Evolutionary conservation across 1,140 invertebrate species (phyloP), one percentile per base, ranked within the genome.

Genomic region (Scaptomyza pallida): DNA sequence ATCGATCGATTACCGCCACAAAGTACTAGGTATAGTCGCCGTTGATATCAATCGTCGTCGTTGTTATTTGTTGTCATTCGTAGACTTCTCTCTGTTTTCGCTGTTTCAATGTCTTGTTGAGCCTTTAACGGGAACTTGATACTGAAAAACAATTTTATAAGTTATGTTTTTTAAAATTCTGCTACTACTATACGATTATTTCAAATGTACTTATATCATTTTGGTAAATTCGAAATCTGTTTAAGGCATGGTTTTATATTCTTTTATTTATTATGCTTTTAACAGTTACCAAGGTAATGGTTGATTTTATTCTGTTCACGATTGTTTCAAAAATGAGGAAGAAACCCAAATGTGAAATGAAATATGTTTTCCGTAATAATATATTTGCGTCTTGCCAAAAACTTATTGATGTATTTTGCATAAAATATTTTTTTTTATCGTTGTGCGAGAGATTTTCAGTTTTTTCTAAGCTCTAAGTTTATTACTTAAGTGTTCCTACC

Each of bases 11-110:
- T 50, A 57, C 51, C 56, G 54, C 51, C 51, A 41, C 52, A 44
- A 80, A 51, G n/a, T 63, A 80, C 63, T 85, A 88, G 83, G 85
- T 89, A 89, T 72, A 79, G 78, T 79, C 83, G 71, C 52, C 79
- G 85, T 89, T 80, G 75, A 40, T 65, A 54, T 45, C 68, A 67
- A 65, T 77, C 68, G n/a, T 68, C 61, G 55, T 79, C 64, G 57
- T 75, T 72, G 63, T 72, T 67, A 37, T 47, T 65, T 59, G 45
- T 64, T 63, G 64, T 51, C 40, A 56, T 56, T 55, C 26, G 64
- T 62, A 65, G 67, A 56, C 50, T 57, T 60, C 55, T 79, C 61
- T 74, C 61, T 68, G 54, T 61, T 50, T 50, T 74, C 76, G 41
- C 43, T 72, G 19, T 69, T 64, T 64, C 60, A 67, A 67, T 67